Base-by-base conservation (phyloP, 1,140 invertebrate species). In the Agraylea sexmaculata region DNA sequence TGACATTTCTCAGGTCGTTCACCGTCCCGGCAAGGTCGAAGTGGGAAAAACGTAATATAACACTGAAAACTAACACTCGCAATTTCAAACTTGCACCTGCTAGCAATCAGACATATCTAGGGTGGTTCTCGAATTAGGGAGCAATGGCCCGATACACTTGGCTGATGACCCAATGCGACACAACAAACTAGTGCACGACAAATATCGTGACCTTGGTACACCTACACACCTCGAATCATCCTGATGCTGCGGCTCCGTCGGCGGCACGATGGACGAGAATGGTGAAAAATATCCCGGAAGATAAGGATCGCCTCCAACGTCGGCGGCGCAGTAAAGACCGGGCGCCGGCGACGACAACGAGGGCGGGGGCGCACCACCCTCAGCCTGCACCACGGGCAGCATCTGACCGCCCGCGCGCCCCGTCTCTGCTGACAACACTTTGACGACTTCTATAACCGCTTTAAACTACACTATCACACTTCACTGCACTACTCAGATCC, bases 1-100 rank as follows among this genome's bases (percentile, higher is more conserved):
- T 44, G 42, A 44, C 42, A 39, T 44, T 38, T 39, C 31, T 29
- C 42, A 25, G 42, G 42, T 40, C 42, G 20, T 36, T 44, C 42
- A 43, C 41, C 42, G 37, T 35, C 35, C 36, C 22, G 30, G 33
- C 42, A 44, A 44, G 42, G 42, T 44, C 42, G 37, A 39, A 30
- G 31, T 29, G 31, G 31, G 37, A 29, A 28, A 38, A 38, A 39
- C 37, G 15, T 29, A 19, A 29, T 7, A 19, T n/a, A 17, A 11
- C n/a, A 17, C 27, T 11, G n/a, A n/a, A 32, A 37, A 17, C 19
- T 23, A 17, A 5, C 23, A n/a, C 13, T 22, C 35, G 12, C 4
- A 4, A 22, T 15, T 30, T 27, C 22, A 11, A n/a, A 17, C 10
- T 15, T 6, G 16, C n/a, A 17, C 22, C 23, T 27, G 29, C 38